Base-by-base conservation (phyloP, 2,888 invertebrate genomes). In the Ectobius pallidus region DNA sequence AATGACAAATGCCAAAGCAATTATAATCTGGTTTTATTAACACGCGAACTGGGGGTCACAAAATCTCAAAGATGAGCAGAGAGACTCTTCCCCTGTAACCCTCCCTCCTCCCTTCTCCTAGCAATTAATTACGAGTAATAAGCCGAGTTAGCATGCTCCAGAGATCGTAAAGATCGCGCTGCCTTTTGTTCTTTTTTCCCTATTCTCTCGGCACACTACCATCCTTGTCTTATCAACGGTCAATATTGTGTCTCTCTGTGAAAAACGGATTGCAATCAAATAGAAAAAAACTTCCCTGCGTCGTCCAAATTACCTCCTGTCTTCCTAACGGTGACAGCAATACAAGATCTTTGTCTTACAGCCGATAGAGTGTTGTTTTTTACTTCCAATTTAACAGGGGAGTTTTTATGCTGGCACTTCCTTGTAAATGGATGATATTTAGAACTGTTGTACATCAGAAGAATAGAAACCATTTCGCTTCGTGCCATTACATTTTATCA, bases 41-140 rank as follows among this genome's bases (percentile, higher is more conserved):
- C 34, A 34, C 34, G 11, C n/a, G 2, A 32, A 58, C 4, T 2
- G 16, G 16, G 58, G 16, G 55, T 55, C 1, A 55, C 55, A 27
- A 11, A 55, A 55, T 25, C 16, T 52, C 32, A 16, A 30, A 58
- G 58, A 58, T 58, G 22, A 30, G 27, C 2, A 14, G n/a, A n/a
- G 0, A 25, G 58, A 16, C 25, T n/a, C 4, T 30, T 30, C 4
- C 1, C 2, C 58, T 30, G 58, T 6, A 6, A 3, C 11, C 11
- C 52, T 9, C 22, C 52, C 52, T 25, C 4, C 52, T 4, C 52
- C 52, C 52, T 25, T 1, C 14, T 11, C 46, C 46, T 20, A 18
- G n/a, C 58, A 58, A 58, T 58, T 58, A 58, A 58, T 58, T 58
- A 58, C 55, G 30, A 58, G 27, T 58, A 58, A 58, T 58, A 58